Percentiles rank a stretch among this genome's conserved stretches.
Evolutionary conservation across 2,113 vertebrate species (phyloP).

Genomic region (Tringa solitaria): DNA sequence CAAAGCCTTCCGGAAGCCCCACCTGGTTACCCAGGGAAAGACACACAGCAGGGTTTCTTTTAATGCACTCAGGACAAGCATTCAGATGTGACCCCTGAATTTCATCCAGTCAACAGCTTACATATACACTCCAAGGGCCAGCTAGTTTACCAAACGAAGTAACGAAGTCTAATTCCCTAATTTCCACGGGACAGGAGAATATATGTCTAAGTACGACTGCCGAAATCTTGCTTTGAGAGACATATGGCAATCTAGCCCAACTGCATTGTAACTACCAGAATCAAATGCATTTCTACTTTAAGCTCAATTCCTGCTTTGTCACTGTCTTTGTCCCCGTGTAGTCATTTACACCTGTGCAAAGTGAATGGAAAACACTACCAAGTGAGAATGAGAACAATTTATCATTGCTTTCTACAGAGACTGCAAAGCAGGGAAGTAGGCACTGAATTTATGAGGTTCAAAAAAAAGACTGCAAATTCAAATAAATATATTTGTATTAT

Average conservation of each 20-base stretch:
- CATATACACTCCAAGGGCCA: not conserved
- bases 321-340: not conserved
- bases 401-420: not conserved
- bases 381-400: constrained; percentile 21
- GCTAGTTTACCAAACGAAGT: not conserved
- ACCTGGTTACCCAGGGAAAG: not conserved
- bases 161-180: not conserved
- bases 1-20: not conserved
- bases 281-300: not conserved
- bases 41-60: not conserved
- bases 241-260: not conserved
- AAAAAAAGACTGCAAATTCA: not conserved
- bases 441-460: not conserved
- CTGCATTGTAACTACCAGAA: not conserved
- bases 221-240: not conserved
- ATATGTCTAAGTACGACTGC: not conserved
- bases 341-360: constrained; percentile 37
- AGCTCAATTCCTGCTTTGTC: not conserved
- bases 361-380: not conserved
- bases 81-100: not conserved
- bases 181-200: not conserved
- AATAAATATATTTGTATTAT: not conserved
- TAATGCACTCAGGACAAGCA: not conserved
- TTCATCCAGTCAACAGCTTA: not conserved
- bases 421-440: not conserved